Evolutionary conservation across 1,140 invertebrate species (phyloP), one percentile per base, ranked within the genome.

Genomic region (Cardiocondyla obscurior): DNA sequence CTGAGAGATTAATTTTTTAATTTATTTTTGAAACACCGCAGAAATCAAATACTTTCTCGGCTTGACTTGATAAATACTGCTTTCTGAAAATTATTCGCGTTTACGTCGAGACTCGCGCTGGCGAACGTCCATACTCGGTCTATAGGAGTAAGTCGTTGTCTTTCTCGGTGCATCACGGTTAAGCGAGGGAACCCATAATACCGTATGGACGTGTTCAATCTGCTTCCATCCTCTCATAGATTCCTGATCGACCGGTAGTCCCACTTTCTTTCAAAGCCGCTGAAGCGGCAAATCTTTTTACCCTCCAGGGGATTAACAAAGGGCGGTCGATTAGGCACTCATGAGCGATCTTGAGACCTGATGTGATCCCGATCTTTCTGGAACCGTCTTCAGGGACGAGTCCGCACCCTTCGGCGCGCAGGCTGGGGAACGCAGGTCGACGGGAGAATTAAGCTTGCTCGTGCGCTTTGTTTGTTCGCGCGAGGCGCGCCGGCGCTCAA

Each of bases 251-350:
- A 25, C 42, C 36, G 65, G 84, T 87, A 92, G 90, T 88, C 76
- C 82, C 89, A 90, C 90, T 93, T 93, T 93, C 93, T 94, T 94
- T 94, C 92, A 91, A 92, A 93, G 81, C 73, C 90, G 93, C 87
- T 92, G 89, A 86, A 93, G 92, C 92, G 90, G 89, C 84, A 93
- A 93, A 93, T 93, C 85, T 91, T 92, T 91, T 90, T 85, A 91
- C 90, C 93, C 92, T 92, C 89, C 79, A 84, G 90, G 87, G 88
- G 92, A 93, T 93, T 93, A 91, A 92, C 92, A 90, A 93, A 93
- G 93, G 92, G 93, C 91, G 89, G 85, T n/a, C 85, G 90, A 91
- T 91, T 92, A 90, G 91, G 91, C 91, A 91, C 88, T 91, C 91
- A 90, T 91, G 87, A 90, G 77, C 76, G 88, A 90, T 85, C 81